Base-by-base conservation (phyloP, 2,888 invertebrate genomes). In the Ypsolopha scabrella region DNA sequence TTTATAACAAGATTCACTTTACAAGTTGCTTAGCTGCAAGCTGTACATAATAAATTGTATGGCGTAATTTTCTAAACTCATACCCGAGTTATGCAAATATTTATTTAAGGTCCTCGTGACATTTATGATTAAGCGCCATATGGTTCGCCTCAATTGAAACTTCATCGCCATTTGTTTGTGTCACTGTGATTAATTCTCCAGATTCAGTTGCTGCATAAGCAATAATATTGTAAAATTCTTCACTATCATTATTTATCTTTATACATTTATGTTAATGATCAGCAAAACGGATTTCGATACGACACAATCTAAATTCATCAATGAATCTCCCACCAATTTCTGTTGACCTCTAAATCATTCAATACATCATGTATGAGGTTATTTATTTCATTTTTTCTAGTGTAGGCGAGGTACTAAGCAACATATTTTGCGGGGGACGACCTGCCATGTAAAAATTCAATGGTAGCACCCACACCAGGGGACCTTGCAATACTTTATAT, bases 401-500 rank as follows among this genome's bases (percentile, higher is more conserved):
- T 50, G 80, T 80, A 70, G 80, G 80, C 66, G 72, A 62, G 35
- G 9, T 51, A 57, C 60, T 62, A 58, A 60, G 63, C 61, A 58
- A 63, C 64, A 68, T 70, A 56, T 68, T 24, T 67, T 70, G 75
- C 71, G 76, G 70, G 70, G 79, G 66, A 58, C 51, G 68, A 60
- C 13, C 6, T 43, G 41, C 58, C 65, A 63, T 58, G 60, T 56
- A 60, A 69, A 58, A 59, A 68, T 68, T 75, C 75, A 77, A 79
- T 76, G 75, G 70, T 68, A 64, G 68, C 80, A 61, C 83, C 82
- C 57, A 77, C 82, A 41, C 24, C 0, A 8, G 36, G 9, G 55
- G 60, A 67, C 85, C 83, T 85, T 82, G 78, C 55, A 48, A 33
- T 50, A 14, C 79, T 69, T 55, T 72, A 72, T 75, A 76, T 65